Evolutionary conservation across 2,888 invertebrate species (phyloP).

Genomic region (Lasius fuliginosus): DNA sequence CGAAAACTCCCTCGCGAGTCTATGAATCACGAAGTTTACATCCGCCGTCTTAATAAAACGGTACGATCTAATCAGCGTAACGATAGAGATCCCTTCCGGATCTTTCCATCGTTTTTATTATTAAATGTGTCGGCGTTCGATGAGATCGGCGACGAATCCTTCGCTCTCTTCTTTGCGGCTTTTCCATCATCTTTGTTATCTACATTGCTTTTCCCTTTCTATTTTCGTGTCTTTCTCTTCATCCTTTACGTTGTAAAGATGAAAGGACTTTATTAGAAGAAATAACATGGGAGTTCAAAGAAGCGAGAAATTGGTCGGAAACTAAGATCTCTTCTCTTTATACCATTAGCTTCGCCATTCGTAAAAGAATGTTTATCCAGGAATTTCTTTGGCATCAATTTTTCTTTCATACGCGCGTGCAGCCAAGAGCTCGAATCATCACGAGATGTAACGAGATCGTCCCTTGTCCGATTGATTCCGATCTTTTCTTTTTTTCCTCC

Average conservation of each 20-base stretch:
- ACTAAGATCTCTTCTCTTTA: no score
- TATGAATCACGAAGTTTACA: constrained; percentile 36
- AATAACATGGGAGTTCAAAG: constrained; percentile 76
- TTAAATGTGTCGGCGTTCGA: constrained; percentile 27
- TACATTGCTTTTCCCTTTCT: not conserved
- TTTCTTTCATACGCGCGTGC: not conserved
- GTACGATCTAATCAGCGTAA: constrained; percentile 46
- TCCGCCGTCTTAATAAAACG: constrained; percentile 55
- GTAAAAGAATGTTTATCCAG: constrained; percentile 1
- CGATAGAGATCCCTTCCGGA: not conserved
- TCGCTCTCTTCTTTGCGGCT: not conserved
- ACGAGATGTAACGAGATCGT: not conserved
- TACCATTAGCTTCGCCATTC: no score
- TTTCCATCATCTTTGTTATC: not conserved
- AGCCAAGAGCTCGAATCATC: not conserved
- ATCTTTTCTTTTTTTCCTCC: not conserved
- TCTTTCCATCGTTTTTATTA: not conserved
- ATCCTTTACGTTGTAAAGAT: not conserved
- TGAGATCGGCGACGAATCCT: constrained; percentile 5
- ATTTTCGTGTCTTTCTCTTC: not conserved
- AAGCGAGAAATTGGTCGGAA: not conserved
- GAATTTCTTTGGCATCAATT: not conserved
- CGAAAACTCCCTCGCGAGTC: not conserved
- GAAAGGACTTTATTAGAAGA: constrained; percentile 70
- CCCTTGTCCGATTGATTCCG: not conserved